Conservation (phyloP, 1,140 invertebrate species). For the Drosophila ohnishii region DNA sequence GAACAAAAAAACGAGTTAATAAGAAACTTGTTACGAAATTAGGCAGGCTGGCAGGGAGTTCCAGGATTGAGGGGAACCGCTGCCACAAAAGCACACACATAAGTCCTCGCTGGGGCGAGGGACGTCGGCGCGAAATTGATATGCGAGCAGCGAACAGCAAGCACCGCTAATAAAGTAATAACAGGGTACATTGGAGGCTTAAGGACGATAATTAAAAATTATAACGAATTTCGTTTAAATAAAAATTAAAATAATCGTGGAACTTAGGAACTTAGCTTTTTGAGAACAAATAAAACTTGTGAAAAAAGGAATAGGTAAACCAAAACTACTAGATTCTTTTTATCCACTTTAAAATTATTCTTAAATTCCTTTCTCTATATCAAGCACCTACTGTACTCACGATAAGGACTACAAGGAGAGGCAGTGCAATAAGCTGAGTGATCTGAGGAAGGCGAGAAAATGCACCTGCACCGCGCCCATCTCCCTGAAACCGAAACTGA, state of each 20-base stretch:
- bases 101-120: conserved; percentile 52
- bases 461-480: conserved; percentile 35
- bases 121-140: conserved; percentile 60
- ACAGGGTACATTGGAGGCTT: conserved; percentile 4
- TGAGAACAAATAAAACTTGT: not conserved
- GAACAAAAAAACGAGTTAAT: conserved; percentile 51
- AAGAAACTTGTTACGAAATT: conserved; percentile 80
- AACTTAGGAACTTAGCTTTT: not conserved
- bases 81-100: conserved; percentile 56
- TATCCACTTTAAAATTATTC: not conserved
- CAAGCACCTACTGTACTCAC: not conserved
- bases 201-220: not conserved
- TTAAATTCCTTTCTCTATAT: not conserved
- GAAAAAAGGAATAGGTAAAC: not conserved
- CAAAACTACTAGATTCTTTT: not conserved
- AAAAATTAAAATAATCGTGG: not conserved
- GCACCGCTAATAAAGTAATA: conserved; percentile 10
- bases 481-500: conserved; percentile 5
- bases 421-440: conserved; percentile 5
- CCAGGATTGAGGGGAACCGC: conserved; percentile 20
- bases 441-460: conserved; percentile 8
- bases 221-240: not conserved
- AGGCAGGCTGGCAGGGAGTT: conserved; percentile 38
- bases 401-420: conserved; percentile 1
- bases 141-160: conserved; percentile 39